Evolutionary conservation across 2,888 invertebrate species (phyloP).

Genomic region (Leptinotarsa juncta): DNA sequence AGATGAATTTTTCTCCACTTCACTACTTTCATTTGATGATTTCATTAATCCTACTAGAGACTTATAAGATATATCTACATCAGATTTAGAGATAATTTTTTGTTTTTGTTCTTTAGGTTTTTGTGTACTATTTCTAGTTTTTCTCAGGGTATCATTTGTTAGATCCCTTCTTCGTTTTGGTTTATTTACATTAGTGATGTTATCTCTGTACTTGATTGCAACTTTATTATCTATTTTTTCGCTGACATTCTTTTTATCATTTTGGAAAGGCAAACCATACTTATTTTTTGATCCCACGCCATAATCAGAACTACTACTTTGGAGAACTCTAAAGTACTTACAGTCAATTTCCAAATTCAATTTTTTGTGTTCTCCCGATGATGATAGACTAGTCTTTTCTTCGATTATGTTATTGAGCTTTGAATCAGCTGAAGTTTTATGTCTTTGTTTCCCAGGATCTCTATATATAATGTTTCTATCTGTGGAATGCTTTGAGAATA

Average conservation of each 20-base stretch:
- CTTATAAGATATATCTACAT: conserved; percentile 34
- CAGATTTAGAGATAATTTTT: conserved; percentile 29
- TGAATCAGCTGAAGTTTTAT: conserved; percentile 15
- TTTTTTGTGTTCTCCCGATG: conserved; percentile 24
- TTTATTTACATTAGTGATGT: not conserved
- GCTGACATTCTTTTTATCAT: not conserved
- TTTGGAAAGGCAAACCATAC: not conserved
- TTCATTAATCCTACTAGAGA: conserved; percentile 6
- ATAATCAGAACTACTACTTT: conserved; percentile 47
- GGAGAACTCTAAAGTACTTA: conserved; percentile 40
- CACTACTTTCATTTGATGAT: not conserved
- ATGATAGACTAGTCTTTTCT: conserved; percentile 26
- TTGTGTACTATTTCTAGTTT: not conserved
- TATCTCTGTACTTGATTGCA: not conserved
- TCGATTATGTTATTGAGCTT: conserved; percentile 44
- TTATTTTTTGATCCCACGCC: conserved; percentile 31
- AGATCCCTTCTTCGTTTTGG: not conserved
- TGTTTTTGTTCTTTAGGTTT: conserved; percentile 8
- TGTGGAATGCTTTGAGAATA: not conserved
- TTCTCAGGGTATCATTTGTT: not conserved
- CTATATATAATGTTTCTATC: conserved; percentile 1
- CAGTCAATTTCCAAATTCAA: conserved; percentile 26
- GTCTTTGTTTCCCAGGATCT: conserved; percentile 3
- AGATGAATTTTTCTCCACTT: not conserved
- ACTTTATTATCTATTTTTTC: not conserved